Conservation (phyloP, 2,888 invertebrate genomes). For the Pherbina coryleti region DNA sequence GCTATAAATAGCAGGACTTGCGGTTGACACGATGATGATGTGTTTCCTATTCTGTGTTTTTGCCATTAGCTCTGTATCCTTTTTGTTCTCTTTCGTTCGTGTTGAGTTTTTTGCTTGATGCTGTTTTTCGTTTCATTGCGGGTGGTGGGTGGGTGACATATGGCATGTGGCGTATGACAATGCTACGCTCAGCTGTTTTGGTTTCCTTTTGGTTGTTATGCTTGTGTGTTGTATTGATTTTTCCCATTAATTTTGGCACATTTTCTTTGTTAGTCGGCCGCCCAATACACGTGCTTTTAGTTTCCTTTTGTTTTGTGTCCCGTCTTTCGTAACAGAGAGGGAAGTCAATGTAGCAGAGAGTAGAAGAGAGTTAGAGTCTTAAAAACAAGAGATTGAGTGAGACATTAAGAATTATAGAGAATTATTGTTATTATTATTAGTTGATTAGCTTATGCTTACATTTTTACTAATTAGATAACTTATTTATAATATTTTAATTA, state of each 20-base stretch:
- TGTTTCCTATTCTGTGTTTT: background rate
- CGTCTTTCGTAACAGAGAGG: conserved; percentile 21
- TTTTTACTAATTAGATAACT: too few relatives aligned
- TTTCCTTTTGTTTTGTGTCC: conserved; percentile 2
- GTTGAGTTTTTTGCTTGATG: background rate
- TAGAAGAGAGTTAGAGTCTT: background rate
- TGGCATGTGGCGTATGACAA: background rate
- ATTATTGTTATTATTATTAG: too few relatives aligned
- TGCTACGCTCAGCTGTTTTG: background rate
- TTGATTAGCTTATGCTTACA: too few relatives aligned
- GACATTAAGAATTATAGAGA: background rate
- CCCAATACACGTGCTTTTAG: conserved; percentile 9
- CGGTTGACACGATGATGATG: conserved; percentile 6
- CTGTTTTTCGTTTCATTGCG: background rate
- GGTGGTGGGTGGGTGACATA: background rate
- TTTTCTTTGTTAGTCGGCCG: background rate
- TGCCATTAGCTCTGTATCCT: background rate
- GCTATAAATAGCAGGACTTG: conserved; percentile 25
- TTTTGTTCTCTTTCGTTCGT: background rate
- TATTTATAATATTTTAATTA: too few relatives aligned
- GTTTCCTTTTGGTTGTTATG: background rate
- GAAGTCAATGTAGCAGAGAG: background rate
- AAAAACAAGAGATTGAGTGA: background rate
- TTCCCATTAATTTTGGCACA: background rate
- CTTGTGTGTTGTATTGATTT: background rate